Evolutionary conservation across 2,888 invertebrate genomes (phyloP).

Genomic region (Meandrusa payeni): DNA sequence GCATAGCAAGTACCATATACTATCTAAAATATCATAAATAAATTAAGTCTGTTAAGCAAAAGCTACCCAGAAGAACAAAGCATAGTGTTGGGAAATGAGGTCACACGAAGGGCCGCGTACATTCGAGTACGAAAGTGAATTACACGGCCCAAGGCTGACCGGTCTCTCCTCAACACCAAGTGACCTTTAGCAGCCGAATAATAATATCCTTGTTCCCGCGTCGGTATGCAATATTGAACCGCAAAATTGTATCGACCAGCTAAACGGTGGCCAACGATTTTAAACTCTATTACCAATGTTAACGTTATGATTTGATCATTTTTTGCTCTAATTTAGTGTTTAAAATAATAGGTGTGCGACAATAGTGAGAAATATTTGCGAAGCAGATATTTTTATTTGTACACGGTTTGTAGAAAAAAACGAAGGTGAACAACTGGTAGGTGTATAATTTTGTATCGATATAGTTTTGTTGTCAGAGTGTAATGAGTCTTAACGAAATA

Average conservation of each 20-base stretch:
- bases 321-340: conserved; percentile 13
- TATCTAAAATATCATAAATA: conserved; percentile 6
- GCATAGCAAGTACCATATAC: too few relatives aligned
- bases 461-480: conserved; percentile 2
- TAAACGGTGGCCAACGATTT: conserved; percentile 18
- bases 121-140: conserved; percentile 71
- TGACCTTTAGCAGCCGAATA: conserved; percentile 71
- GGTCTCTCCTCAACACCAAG: conserved; percentile 74
- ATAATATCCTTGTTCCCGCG: conserved; percentile 75
- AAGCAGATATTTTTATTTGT: conserved; percentile 16
- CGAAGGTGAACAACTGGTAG: conserved; percentile 12
- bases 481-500: conserved; percentile 3
- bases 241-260: conserved; percentile 43
- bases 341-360: conserved; percentile 16
- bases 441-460: conserved; percentile 10
- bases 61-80: conserved; percentile 48
- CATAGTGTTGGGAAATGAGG: conserved; percentile 69
- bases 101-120: conserved; percentile 67
- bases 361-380: conserved; percentile 20
- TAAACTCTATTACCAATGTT: background rate
- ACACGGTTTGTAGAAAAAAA: conserved; percentile 14
- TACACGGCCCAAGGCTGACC: conserved; percentile 74
- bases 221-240: conserved; percentile 53
- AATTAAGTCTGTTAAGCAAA: conserved; percentile 11
- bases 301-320: conserved; percentile 1